Conservation (phyloP, 2,797 vertebrate species). For the Myotis myotis region DNA sequence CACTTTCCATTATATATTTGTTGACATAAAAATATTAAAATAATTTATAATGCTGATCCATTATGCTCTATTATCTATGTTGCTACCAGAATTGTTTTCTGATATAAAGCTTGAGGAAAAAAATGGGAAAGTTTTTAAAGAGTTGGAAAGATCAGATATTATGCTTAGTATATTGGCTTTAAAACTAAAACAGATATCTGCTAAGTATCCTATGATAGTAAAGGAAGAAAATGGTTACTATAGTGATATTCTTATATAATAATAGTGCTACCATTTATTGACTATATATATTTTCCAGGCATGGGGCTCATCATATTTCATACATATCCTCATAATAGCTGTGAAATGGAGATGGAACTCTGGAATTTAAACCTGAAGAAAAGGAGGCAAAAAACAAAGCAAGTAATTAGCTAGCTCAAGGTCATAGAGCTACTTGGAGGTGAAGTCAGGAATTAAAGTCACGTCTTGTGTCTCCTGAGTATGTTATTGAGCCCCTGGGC, state of each 20-base stretch:
- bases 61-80: neutral
- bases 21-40: conserved; percentile 36
- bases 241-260: neutral
- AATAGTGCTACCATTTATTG: neutral
- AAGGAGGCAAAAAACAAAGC: neutral
- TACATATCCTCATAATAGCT: neutral
- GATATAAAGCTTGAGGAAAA: neutral
- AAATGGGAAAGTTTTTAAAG: conserved; percentile 8
- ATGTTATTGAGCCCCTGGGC: neutral
- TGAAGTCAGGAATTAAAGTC: neutral
- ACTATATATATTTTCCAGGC: neutral
- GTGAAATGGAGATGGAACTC: neutral
- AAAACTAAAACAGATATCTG: neutral
- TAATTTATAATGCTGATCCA: conserved; percentile 29
- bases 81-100: neutral
- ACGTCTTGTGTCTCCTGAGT: neutral
- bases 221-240: neutral
- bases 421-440: neutral
- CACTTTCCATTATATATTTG: conserved; percentile 43
- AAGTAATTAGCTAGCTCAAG: neutral
- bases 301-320: neutral
- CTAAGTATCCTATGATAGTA: neutral
- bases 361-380: neutral
- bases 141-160: neutral
- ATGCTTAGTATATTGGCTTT: neutral